Evolutionary conservation across 2,113 vertebrate species (phyloP), one percentile per base, ranked within the genome.

Genomic region (Rynchops niger): DNA sequence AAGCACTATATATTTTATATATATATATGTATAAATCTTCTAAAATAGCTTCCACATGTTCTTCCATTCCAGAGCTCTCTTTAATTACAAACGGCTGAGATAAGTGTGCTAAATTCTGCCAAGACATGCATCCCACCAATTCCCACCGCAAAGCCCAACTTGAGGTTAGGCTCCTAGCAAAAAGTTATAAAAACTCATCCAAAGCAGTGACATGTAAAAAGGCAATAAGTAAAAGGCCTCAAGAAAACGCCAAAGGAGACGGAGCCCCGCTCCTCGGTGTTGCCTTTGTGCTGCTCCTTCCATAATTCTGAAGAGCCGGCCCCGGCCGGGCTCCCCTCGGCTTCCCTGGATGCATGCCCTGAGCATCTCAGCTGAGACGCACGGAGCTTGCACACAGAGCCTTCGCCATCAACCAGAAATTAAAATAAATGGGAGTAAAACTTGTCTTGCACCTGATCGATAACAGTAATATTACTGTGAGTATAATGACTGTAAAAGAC

Each of bases 301-400:
- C 19, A 1, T 5, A 22, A 63, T 52, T 26, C 34, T 1, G 40
- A 50, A 7, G 23, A 22, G 36, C 15, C 8, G 4, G 30, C 25
- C 58, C 82, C 20, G 55, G 15, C 4, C 0, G 2, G 20, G 42
- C 43, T 93, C 79, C 52, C 12, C 0, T 3, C 3, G 0, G 8
- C 76, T 76, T 27, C 71, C 76, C 50, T 14, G 65, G 74, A 4
- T 5, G 25, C 0, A 0, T 3, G 9, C 17, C 67, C 25, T 3
- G 21, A 63, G 7, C 47, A 36, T 14, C n/a, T n/a, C 45, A 9
- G 22, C 26, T 32, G 38, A 70, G 55, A 34, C 5, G n/a, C 21
- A 3, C 1, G 2, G 63, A 22, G 8, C 19, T 34, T 29, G 27
- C 72, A 38, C 43, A 23, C 38, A 38, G 36, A 90, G n/a, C 18